Base-by-base conservation (phyloP, 2,113 vertebrate species). In the Cyphomyrus plagiostoma region DNA sequence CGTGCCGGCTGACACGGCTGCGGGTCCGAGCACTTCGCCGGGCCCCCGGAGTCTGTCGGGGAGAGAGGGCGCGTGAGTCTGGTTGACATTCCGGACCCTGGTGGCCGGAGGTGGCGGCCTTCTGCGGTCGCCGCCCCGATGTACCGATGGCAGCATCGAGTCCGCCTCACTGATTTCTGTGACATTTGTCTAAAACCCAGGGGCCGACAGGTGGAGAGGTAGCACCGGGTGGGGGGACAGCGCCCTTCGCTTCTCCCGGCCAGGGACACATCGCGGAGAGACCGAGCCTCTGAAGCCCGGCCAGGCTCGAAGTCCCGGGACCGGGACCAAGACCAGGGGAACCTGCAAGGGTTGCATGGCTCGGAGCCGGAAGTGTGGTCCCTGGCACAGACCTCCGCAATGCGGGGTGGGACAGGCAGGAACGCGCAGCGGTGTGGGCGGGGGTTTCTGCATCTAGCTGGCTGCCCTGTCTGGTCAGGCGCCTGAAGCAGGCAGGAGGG, bases 1-100 rank as follows among this genome's bases (percentile, higher is more conserved):
- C 95, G 97, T 92, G 97, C 97, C 89, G 94, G 96, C 91, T 96
- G 95, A 88, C 98, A 95, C 86, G 97, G 97, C 88, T 98, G 97
- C 90, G 97, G 97, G 74, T 99, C 98, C 26, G 96, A 94, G 94
- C 97, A 95, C 94, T 96, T 97, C 91, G 95, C 95, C 26, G 97
- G 95, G 86, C 96, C 96, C 92, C 94, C 90, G 3, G 91, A 94
- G 90, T 97, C 98, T 98, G 93, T 11, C 35, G 42, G 89, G 19
- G 3, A 42, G 80, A 56, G 52, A 6, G 42, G 62, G 42, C 1
- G 23, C 23, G 19, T 30, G 42, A 39, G 30, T 39, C 52, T 2
- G n/a, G 56, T 3, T n/a, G 56, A 3, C 86, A 10, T 56, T 30
- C 86, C 2, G 48, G 45, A 35, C 26, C 49, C 50, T 53, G 26